Conservation (phyloP, 2,113 vertebrate species). For the Buteo buteo region DNA sequence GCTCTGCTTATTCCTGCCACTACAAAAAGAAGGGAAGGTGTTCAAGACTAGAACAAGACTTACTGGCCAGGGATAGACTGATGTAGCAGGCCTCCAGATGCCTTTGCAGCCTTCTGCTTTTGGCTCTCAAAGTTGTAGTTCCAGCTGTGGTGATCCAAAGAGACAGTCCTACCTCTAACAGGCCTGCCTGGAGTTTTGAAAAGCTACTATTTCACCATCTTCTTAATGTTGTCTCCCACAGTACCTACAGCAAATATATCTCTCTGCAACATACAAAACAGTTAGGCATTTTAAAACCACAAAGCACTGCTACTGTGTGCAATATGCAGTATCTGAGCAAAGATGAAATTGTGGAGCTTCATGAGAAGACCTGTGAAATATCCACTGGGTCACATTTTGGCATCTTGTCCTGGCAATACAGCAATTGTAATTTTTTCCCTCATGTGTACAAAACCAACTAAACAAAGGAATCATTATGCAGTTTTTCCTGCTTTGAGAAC, state of each 20-base stretch:
- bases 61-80: neutral
- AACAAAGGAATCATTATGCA: neutral
- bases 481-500: neutral
- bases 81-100: neutral
- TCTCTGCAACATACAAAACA: neutral
- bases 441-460: neutral
- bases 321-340: neutral
- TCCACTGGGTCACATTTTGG: neutral
- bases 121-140: neutral
- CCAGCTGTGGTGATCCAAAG: neutral
- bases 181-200: neutral
- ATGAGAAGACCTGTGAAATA: neutral
- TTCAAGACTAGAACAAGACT: neutral
- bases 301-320: neutral
- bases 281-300: neutral
- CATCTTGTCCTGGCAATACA: neutral
- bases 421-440: neutral
- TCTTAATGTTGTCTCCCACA: neutral
- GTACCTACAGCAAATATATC: neutral
- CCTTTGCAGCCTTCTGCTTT: neutral
- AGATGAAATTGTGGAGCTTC: neutral
- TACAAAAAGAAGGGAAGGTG: neutral
- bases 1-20: neutral
- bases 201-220: neutral
- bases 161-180: neutral